Conservation (phyloP, 2,113 vertebrate species). For the Reinhardtius hippoglossoides region DNA sequence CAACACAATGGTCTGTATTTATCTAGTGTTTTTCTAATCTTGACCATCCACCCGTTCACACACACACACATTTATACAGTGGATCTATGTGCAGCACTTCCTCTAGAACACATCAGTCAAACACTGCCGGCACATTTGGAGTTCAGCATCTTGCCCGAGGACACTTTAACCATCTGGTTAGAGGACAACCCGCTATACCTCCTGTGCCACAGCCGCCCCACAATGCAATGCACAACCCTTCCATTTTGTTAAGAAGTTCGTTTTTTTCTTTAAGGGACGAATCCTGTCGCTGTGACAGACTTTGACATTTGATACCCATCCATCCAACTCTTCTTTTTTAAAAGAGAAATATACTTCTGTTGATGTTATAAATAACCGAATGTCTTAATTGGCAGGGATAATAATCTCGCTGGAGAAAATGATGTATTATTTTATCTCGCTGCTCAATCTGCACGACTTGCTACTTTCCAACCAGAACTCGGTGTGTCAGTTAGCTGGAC, state of each 20-base stretch:
- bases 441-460: neutral
- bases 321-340: neutral
- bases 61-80: neutral
- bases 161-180: neutral
- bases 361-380: neutral
- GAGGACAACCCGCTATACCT: neutral
- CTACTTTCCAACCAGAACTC: neutral
- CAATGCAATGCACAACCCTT: neutral
- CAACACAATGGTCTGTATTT: no score
- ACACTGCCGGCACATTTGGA: neutral
- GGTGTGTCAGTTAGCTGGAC: constrained; percentile 18
- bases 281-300: neutral
- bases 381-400: neutral
- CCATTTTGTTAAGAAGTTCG: neutral
- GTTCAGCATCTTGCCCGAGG: no score
- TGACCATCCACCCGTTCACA: neutral
- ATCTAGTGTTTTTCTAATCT: no score
- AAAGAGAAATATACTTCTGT: neutral
- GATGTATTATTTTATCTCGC: neutral
- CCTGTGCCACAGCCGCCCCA: no score
- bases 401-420: no score
- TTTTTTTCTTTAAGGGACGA: neutral
- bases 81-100: no score
- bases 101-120: no score
- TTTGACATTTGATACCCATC: neutral